These are phyloP conservation scores for Ashinkailepas kermadecensis DNA, from an alignment of 2,888 invertebrate genomes.

Conservation along the genomic window DNA sequence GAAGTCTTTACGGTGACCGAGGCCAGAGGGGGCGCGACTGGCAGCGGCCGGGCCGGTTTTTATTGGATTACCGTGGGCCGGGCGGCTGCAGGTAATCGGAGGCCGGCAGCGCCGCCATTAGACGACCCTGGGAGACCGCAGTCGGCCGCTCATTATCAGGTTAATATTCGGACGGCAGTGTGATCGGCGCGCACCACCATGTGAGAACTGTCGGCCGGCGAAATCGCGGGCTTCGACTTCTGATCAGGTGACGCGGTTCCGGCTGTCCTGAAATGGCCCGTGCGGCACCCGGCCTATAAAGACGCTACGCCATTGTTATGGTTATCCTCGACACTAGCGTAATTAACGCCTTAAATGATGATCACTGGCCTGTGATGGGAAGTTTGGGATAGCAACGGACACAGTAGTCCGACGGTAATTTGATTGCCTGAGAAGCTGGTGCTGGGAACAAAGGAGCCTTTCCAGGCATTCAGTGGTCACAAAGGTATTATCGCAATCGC, in stretches of 20 bases:
- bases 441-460: neutral
- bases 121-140: neutral
- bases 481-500: neutral
- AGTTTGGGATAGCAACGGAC: conserved; percentile 10
- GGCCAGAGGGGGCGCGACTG: neutral
- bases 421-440: conserved; percentile 3
- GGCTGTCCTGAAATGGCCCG: no score
- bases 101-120: neutral
- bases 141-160: neutral
- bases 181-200: neutral
- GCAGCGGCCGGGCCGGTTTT: neutral
- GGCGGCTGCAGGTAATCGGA: neutral
- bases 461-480: neutral
- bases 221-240: neutral
- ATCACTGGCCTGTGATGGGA: conserved; percentile 10
- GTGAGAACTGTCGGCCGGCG: neutral
- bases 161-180: neutral
- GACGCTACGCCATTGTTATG: conserved; percentile 11
- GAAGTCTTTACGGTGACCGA: neutral
- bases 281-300: neutral
- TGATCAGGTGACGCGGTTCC: no score
- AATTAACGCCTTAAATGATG: conserved; percentile 17
- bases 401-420: conserved; percentile 5
- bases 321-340: neutral
- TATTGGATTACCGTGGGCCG: neutral